Percentiles rank a stretch among this genome's conserved stretches.
Evolutionary conservation across 2,888 invertebrate species (phyloP).

Genomic region (Melanostoma mellinum): DNA sequence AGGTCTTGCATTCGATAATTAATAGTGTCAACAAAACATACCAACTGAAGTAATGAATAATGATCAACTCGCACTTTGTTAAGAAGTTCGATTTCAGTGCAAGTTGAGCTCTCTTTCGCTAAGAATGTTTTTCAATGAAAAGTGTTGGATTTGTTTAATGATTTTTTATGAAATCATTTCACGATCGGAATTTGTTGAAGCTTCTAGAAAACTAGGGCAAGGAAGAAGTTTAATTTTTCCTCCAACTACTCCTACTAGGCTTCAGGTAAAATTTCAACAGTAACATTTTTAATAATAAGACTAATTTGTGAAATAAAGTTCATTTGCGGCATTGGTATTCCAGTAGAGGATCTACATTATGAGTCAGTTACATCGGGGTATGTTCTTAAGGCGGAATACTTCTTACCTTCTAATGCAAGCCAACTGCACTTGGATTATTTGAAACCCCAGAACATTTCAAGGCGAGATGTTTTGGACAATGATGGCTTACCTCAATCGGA

Average conservation of each 20-base stretch:
- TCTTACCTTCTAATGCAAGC: constrained; percentile 77
- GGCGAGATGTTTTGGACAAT: constrained; percentile 70
- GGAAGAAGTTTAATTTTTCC: constrained; percentile 77
- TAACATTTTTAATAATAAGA: neutral
- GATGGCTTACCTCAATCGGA: constrained; percentile 61
- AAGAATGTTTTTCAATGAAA: constrained; percentile 33
- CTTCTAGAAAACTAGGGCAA: neutral
- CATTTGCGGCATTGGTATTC: constrained; percentile 80
- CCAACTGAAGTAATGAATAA: neutral
- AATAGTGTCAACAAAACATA: constrained; percentile 33
- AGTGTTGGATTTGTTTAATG: constrained; percentile 1
- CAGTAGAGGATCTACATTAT: constrained; percentile 78
- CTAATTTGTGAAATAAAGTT: constrained; percentile 74
- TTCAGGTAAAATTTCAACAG: constrained; percentile 75
- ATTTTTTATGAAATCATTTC: neutral
- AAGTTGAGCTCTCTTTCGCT: constrained; percentile 8
- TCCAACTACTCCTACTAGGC: constrained; percentile 79
- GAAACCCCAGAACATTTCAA: constrained; percentile 77
- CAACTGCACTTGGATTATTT: constrained; percentile 77
- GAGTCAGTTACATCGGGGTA: constrained; percentile 80
- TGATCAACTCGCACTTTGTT: neutral
- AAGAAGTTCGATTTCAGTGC: constrained; percentile 4
- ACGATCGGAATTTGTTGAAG: neutral
- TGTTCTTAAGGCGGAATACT: constrained; percentile 80
- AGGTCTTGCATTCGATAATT: constrained; percentile 26